phyloP scores from a whole-genome alignment of 2,113 vertebrate genomes.

The Nothocercus julius region DNA sequence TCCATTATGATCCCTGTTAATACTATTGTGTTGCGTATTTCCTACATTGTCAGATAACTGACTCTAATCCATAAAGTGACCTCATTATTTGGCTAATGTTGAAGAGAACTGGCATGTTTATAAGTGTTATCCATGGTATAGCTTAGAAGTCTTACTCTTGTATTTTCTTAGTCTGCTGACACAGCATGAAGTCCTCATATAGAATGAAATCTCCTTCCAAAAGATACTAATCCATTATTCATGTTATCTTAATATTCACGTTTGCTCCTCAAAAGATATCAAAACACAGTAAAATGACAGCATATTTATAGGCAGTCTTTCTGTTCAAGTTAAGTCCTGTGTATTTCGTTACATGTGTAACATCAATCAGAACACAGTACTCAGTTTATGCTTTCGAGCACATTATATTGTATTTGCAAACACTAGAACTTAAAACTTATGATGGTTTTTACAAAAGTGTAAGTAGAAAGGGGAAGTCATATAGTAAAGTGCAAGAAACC shows the following conservation, averaged over 20 bases:
- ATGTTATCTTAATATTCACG: background rate
- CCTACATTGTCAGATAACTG: background rate
- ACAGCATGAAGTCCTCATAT: background rate
- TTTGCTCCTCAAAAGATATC: background rate
- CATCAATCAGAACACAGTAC: background rate
- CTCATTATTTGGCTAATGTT: background rate
- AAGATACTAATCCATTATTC: background rate
- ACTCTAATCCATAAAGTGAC: background rate
- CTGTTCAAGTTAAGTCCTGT: background rate
- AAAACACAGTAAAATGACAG: background rate
- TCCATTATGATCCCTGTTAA: background rate
- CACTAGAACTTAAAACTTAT: background rate
- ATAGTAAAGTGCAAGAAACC: background rate
- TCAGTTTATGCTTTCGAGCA: background rate
- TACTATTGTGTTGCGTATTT: background rate
- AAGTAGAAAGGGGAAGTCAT: background rate
- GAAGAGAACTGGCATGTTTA: background rate
- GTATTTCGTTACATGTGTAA: rapidly evolving
- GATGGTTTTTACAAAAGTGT: background rate
- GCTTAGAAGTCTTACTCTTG: background rate
- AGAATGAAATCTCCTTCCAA: background rate
- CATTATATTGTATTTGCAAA: background rate
- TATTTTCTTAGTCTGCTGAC: background rate
- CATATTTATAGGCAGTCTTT: background rate
- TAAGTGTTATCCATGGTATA: background rate